These are phyloP conservation scores for Pseudochaenichthys georgianus DNA, from an alignment of 2,797 vertebrate species.

Conservation along the genomic window DNA sequence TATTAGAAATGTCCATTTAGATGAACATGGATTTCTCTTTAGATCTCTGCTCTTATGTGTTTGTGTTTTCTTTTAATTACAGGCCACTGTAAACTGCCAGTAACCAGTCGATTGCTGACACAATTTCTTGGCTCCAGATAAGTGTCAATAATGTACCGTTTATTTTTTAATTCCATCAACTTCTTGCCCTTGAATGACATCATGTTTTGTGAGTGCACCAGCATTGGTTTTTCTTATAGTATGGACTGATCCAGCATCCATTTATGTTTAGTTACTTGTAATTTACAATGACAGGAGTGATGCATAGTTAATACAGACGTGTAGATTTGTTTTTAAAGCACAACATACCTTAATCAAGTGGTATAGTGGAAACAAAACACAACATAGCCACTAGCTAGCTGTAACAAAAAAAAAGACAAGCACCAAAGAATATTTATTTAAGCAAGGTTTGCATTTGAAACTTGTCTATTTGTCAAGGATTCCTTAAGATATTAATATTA, in stretches of 20 bases:
- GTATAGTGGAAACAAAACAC: neutral
- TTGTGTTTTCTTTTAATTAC: conserved; percentile 56
- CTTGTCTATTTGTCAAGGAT: no score
- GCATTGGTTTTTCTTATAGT: conserved; percentile 38
- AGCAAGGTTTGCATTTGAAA: neutral
- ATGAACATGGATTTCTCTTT: conserved; percentile 32
- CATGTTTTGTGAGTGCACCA: conserved; percentile 18
- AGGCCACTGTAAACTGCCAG: conserved; percentile 33
- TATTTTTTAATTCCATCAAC: conserved; percentile 55
- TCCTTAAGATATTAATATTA: neutral
- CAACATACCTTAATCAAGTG: neutral
- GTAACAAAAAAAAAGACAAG: neutral
- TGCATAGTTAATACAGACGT: neutral
- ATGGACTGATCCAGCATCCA: conserved; percentile 6
- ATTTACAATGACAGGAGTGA: neutral
- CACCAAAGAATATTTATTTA: neutral
- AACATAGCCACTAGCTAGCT: neutral
- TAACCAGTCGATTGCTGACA: conserved; percentile 46
- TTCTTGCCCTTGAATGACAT: conserved; percentile 42
- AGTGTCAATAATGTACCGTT: conserved; percentile 42
- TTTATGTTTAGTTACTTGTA: neutral
- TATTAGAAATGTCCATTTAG: conserved; percentile 34
- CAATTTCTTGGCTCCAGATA: conserved; percentile 28
- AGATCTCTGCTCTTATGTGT: conserved; percentile 38
- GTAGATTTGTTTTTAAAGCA: neutral